phyloP scores from a whole-genome alignment of 2,797 vertebrate species.

The Siniperca undulata region DNA sequence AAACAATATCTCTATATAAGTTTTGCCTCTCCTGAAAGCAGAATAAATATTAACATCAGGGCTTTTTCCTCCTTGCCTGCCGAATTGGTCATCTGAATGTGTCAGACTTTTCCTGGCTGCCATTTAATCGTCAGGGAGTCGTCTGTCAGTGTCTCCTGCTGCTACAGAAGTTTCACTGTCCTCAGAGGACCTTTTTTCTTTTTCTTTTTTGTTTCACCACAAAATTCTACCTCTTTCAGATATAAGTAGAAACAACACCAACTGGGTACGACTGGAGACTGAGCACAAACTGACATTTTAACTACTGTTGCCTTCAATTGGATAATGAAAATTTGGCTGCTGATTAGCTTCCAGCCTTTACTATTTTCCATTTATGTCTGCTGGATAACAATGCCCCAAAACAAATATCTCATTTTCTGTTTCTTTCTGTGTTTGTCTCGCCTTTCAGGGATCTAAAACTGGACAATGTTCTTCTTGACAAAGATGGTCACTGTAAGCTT shows the following conservation, averaged over 20 bases:
- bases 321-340: not conserved
- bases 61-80: constrained; percentile 18
- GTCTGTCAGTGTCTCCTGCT: constrained; percentile 31
- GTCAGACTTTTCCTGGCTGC: constrained; percentile 50
- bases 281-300: constrained; percentile 23
- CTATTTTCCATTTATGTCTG: not conserved
- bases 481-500: constrained; percentile 97
- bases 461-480: constrained; percentile 96
- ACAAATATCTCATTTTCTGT: not conserved
- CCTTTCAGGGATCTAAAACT: constrained; percentile 94
- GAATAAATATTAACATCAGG: constrained; percentile 48
- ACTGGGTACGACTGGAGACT: not conserved
- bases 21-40: constrained; percentile 14
- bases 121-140: constrained; percentile 20
- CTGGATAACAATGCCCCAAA: not conserved
- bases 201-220: constrained; percentile 28
- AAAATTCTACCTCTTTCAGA: constrained; percentile 17
- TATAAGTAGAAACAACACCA: constrained; percentile 27
- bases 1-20: not conserved
- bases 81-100: constrained; percentile 28
- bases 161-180: constrained; percentile 30
- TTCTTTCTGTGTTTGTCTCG: constrained; percentile 22
- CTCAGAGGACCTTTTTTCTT: constrained; percentile 30
- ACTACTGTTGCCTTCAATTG: not conserved
- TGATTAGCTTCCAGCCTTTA: not conserved